Percentiles rank a stretch among this genome's conserved stretches.
Conservation (phyloP, 2,797 vertebrate species). For the Lagorchestes hirsutus region DNA sequence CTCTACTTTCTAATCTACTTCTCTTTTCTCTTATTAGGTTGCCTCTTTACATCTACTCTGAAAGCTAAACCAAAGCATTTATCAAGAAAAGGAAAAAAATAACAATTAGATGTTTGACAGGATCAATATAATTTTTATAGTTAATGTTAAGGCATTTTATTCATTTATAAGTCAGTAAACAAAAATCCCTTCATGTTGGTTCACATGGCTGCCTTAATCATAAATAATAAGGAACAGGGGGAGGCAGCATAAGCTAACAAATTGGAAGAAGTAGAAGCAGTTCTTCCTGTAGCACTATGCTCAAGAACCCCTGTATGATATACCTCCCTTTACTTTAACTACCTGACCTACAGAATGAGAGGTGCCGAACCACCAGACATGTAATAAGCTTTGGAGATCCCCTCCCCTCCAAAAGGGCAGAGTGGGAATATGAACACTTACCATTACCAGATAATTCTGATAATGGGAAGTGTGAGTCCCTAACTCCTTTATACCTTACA, state of each 20-base stretch:
- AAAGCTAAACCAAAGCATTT: neutral
- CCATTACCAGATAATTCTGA: neutral
- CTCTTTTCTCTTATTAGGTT: neutral
- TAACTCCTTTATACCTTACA: neutral
- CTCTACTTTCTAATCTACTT: neutral
- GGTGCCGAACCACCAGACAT: accelerated
- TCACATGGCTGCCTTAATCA: neutral
- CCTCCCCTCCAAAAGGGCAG: neutral
- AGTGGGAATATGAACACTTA: neutral
- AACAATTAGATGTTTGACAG: no score
- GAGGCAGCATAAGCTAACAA: neutral
- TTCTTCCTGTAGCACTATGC: neutral
- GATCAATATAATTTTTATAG: neutral
- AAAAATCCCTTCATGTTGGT: neutral
- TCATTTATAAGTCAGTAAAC: neutral
- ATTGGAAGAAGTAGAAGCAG: neutral
- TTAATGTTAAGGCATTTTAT: neutral
- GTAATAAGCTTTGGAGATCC: neutral
- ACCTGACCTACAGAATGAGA: neutral
- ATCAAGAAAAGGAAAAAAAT: neutral
- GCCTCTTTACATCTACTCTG: neutral
- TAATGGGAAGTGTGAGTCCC: constrained; percentile 2
- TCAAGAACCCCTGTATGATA: neutral
- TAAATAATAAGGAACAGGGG: neutral
- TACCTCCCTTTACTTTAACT: neutral